These are phyloP conservation scores for Sycophaga agraensis DNA, from an alignment of 1,140 invertebrate species.

Conservation along the genomic window DNA sequence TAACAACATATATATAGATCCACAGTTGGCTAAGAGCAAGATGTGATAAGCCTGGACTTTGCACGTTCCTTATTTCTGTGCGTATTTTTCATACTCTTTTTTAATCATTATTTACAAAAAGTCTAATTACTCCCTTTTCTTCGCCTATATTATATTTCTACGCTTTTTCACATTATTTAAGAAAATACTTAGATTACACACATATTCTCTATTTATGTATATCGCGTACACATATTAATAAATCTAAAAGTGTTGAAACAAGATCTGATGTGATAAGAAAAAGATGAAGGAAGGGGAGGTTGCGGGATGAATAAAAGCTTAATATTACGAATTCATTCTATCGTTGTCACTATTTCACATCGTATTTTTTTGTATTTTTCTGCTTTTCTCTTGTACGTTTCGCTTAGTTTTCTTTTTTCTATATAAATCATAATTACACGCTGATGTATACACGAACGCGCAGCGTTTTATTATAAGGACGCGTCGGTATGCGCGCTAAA, in stretches of 20 bases:
- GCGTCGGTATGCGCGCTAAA: slow-evolving; percentile 43
- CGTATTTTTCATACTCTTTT: background rate
- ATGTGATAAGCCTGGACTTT: slow-evolving; percentile 2
- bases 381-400: background rate
- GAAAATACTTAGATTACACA: slow-evolving; percentile 26
- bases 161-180: slow-evolving; percentile 17
- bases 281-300: background rate
- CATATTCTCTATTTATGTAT: slow-evolving; percentile 20
- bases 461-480: slow-evolving; percentile 34
- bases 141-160: slow-evolving; percentile 19
- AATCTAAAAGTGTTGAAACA: slow-evolving; percentile 15
- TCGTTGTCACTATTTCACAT: background rate
- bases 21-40: background rate
- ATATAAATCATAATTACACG: slow-evolving; percentile 19
- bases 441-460: slow-evolving; percentile 39
- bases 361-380: background rate
- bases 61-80: slow-evolving; percentile 1
- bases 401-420: background rate
- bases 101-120: slow-evolving; percentile 26
- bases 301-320: slow-evolving; percentile 1
- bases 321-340: slow-evolving; percentile 21
- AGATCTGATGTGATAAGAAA: slow-evolving; percentile 24
- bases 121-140: slow-evolving; percentile 12
- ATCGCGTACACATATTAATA: slow-evolving; percentile 10
- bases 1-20: no score